Evolutionary conservation across 53 echinoderm and acorn worm genomes (phyloP), one percentile per base, ranked within the genome.

Genomic region (Paracentrotus lividus): DNA sequence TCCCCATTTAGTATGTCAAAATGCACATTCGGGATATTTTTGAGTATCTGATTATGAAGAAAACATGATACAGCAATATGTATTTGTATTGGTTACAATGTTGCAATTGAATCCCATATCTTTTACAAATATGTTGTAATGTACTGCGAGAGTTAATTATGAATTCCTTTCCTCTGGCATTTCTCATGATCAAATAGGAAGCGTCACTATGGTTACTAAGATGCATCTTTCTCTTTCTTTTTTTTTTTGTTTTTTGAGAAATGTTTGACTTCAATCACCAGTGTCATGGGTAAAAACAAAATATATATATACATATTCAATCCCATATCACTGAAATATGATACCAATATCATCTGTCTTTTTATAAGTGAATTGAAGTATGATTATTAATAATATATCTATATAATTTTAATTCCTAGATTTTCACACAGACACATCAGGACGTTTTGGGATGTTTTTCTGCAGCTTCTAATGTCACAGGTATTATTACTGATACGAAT

Each of bases 391-490:
- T n/a, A n/a, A n/a, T n/a, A n/a, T n/a, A n/a, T n/a, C n/a, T n/a
- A n/a, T n/a, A n/a, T n/a, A n/a, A n/a, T n/a, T n/a, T n/a, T 68
- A 8, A 61, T 26, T 18, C 44, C 7, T 65, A 92, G 92, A 92
- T 92, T 15, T 92, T 78, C 59, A 92, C 92, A 38, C 93, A 95
- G 49, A 75, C 86, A 27, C 86, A 97, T 84, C 85, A 94, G 42
- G 93, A 85, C 59, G 90, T 99, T n/a, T 69, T 99, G 16, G 99
- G 99, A 8, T 97, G 97, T 72, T 99, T 99, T 69, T 99, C 99
- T 5, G 97, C 99, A 18, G 99, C 97, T 3, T 99, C 99, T 34
- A 99, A 99, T 94, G 99, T 99, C 54, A 99, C 99, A 36, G 99
- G 99, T 0, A 97, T 99, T 85, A 90, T 96, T 20, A 99, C 99